A percentile compares a stretch with the other conserved stretches of the same genome.
These are phyloP conservation scores for Platalea minor DNA, from an alignment of 2,797 vertebrate species.

Conservation along the genomic window DNA sequence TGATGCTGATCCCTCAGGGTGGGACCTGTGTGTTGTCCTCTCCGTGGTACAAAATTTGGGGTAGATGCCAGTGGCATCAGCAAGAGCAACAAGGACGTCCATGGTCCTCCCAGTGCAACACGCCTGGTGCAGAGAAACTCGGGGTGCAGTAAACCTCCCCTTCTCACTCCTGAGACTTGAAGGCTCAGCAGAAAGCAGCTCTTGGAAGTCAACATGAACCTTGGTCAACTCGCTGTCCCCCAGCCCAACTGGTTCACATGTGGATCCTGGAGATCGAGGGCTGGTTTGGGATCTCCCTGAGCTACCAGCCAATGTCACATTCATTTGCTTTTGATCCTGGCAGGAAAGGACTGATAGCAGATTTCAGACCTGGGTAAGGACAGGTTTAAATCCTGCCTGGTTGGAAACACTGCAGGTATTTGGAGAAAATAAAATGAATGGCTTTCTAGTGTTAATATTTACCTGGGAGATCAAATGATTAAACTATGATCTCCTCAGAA, in stretches of 20 bases:
- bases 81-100: not conserved
- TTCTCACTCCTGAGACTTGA: not conserved
- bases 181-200: not conserved
- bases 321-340: not conserved
- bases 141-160: not conserved
- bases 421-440: not conserved
- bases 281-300: not conserved
- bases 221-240: not conserved
- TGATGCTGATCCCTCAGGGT: accelerated
- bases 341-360: not conserved
- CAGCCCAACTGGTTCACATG: accelerated
- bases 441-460: conserved; percentile 1
- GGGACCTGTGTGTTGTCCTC: not conserved
- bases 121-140: accelerated
- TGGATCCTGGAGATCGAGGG: accelerated
- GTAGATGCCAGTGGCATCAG: not conserved
- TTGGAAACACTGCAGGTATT: not conserved
- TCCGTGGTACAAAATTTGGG: not conserved
- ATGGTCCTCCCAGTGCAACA: accelerated
- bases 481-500: not conserved
- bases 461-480: not conserved
- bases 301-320: not conserved
- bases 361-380: not conserved
- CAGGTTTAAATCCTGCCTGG: not conserved
- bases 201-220: not conserved